These are phyloP conservation scores for Drosophila pectinifera DNA, from an alignment of 1,140 invertebrate genomes.

Conservation along the genomic window DNA sequence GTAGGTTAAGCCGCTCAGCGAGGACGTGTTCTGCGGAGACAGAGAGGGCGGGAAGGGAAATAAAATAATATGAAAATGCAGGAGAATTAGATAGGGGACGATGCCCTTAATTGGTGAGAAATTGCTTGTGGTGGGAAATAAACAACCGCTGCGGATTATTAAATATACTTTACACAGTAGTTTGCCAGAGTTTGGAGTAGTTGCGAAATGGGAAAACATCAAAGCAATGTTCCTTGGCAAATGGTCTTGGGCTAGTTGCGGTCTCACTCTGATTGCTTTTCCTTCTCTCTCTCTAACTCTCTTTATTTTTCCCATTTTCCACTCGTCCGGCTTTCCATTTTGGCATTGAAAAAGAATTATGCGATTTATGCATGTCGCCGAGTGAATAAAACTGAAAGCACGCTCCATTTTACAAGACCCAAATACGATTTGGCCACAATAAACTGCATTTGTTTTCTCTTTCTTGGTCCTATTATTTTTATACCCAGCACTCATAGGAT, in stretches of 20 bases:
- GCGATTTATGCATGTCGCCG: constrained; percentile 37
- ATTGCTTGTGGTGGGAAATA: constrained; percentile 22
- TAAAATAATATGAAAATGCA: constrained; percentile 22
- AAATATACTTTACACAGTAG: constrained; percentile 16
- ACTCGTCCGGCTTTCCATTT: constrained; percentile 27
- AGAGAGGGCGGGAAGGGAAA: not conserved
- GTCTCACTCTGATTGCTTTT: constrained; percentile 40
- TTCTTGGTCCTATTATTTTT: constrained; percentile 4
- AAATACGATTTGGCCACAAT: constrained; percentile 29
- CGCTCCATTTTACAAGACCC: constrained; percentile 36
- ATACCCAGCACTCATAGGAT: too few relatives aligned
- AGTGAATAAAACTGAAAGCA: constrained; percentile 30
- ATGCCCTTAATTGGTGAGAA: constrained; percentile 51
- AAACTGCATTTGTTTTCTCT: constrained; percentile 20
- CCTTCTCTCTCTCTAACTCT: not conserved
- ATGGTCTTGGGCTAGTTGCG: constrained; percentile 34
- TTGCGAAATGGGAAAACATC: constrained; percentile 28
- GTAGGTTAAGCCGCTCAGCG: constrained; percentile 78
- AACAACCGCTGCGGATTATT: constrained; percentile 27
- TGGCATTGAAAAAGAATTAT: constrained; percentile 42
- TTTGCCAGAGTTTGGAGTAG: constrained; percentile 16
- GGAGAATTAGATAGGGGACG: constrained; percentile 30
- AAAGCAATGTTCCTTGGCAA: constrained; percentile 30
- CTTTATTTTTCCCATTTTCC: constrained; percentile 9
- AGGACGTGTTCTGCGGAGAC: constrained; percentile 67